A percentile compares a stretch with the other conserved stretches of the same genome.
phyloP scores from a whole-genome alignment of 2,888 invertebrate species.

The Thymelicus lineola region DNA sequence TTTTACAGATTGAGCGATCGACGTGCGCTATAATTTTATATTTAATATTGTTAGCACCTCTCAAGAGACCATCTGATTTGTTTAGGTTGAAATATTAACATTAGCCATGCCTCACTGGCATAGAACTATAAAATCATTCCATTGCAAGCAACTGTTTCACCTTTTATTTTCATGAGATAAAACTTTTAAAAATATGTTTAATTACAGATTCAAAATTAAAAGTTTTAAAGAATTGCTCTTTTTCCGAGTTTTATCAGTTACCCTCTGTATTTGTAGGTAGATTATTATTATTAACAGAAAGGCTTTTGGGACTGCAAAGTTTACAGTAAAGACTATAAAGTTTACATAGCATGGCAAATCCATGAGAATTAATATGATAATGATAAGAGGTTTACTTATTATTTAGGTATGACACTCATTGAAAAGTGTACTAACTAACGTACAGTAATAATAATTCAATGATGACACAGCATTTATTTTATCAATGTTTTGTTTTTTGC shows the following conservation, averaged over 20 bases:
- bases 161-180: slow-evolving; percentile 1
- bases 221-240: slow-evolving; percentile 19
- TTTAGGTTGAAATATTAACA: slow-evolving; percentile 29
- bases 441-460: too few relatives aligned
- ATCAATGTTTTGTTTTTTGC: too few relatives aligned
- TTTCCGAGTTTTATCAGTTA: slow-evolving; percentile 11
- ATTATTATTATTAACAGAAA: background rate
- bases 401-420: too few relatives aligned
- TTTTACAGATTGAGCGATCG: slow-evolving; percentile 34
- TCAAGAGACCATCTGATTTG: slow-evolving; percentile 27
- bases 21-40: slow-evolving; percentile 13
- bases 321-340: background rate
- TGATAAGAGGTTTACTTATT: too few relatives aligned
- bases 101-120: slow-evolving; percentile 6
- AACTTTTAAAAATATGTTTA: slow-evolving; percentile 19
- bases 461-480: too few relatives aligned
- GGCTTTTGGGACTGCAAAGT: background rate
- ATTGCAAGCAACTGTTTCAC: slow-evolving; percentile 15
- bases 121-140: slow-evolving; percentile 28
- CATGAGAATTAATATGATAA: too few relatives aligned
- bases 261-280: background rate
- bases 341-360: background rate
- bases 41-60: slow-evolving; percentile 18
- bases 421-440: too few relatives aligned
- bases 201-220: slow-evolving; percentile 20